Evolutionary conservation across 2,888 invertebrate genomes (phyloP).

Genomic region (Beris chalybata): DNA sequence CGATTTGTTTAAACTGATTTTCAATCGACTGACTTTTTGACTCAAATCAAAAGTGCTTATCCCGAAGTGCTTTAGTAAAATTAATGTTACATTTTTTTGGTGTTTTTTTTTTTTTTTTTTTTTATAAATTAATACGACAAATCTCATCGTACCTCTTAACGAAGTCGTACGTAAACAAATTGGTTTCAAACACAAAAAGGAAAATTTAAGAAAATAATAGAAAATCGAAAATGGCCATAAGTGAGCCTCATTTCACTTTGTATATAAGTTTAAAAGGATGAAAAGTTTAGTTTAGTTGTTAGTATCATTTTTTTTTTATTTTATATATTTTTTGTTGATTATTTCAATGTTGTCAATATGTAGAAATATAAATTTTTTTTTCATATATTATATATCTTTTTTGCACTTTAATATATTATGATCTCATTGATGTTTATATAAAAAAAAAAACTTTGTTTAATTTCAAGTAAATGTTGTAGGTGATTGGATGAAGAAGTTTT

Average conservation of each 20-base stretch:
- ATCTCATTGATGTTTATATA: conserved; percentile 35
- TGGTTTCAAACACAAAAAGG: background rate
- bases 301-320: too few relatives aligned
- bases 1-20: background rate
- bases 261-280: background rate
- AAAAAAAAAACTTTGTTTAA: conserved; percentile 19
- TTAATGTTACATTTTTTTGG: too few relatives aligned
- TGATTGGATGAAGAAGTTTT: too few relatives aligned
- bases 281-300: background rate
- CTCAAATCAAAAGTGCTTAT: too few relatives aligned
- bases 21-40: too few relatives aligned
- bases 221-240: background rate
- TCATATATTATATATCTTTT: conserved; percentile 22
- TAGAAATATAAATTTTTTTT: conserved; percentile 25
- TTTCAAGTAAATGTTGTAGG: conserved; percentile 1
- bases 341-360: conserved; percentile 36
- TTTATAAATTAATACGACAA: background rate
- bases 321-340: conserved; percentile 34
- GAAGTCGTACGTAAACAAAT: background rate
- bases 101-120: too few relatives aligned
- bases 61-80: too few relatives aligned
- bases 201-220: conserved; percentile 3
- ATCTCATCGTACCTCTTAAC: background rate
- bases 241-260: background rate
- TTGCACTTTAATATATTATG: conserved; percentile 38